A percentile compares a stretch with the other conserved stretches of the same genome.
Conservation (phyloP, 2,888 invertebrate species). For the Blastobasis lacticolella region DNA sequence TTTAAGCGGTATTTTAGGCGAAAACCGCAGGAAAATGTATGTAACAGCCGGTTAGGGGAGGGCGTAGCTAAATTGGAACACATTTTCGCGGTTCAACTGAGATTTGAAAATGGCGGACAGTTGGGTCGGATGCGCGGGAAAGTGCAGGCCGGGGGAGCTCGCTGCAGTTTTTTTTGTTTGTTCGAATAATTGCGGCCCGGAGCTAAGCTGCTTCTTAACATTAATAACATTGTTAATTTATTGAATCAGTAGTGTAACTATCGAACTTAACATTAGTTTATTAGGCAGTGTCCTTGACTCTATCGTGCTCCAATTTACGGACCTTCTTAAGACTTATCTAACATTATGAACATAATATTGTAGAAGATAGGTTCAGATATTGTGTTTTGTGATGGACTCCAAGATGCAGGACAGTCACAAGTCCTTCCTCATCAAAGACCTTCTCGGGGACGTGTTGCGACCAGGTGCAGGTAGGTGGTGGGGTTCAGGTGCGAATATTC, state of each 20-base stretch:
- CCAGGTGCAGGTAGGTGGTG: conserved; percentile 24
- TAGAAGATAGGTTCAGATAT: too few species aligned
- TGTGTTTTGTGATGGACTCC: conserved; percentile 26
- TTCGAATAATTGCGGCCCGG: too few species aligned
- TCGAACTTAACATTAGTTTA: too few species aligned
- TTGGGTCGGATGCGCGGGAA: conserved; percentile 55
- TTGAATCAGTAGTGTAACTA: too few species aligned
- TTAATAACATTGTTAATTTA: too few species aligned
- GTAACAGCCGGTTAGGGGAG: conserved; percentile 63
- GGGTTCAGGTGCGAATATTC: not conserved
- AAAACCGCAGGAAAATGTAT: conserved; percentile 72
- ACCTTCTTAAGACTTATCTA: too few species aligned
- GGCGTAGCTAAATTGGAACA: conserved; percentile 69
- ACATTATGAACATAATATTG: too few species aligned
- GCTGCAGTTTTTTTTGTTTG: too few species aligned
- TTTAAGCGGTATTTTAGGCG: conserved; percentile 72
- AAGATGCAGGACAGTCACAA: conserved; percentile 79
- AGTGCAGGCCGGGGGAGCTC: conserved; percentile 27
- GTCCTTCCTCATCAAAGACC: conserved; percentile 88
- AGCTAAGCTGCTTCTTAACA: too few species aligned
- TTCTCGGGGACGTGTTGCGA: conserved; percentile 83
- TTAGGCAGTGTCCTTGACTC: too few species aligned
- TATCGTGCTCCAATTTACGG: too few species aligned
- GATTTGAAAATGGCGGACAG: conserved; percentile 63
- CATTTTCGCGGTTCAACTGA: conserved; percentile 60